A percentile compares a stretch with the other conserved stretches of the same genome.
Evolutionary conservation across 1,140 invertebrate species (phyloP).

Genomic region (Achatina immaculata): DNA sequence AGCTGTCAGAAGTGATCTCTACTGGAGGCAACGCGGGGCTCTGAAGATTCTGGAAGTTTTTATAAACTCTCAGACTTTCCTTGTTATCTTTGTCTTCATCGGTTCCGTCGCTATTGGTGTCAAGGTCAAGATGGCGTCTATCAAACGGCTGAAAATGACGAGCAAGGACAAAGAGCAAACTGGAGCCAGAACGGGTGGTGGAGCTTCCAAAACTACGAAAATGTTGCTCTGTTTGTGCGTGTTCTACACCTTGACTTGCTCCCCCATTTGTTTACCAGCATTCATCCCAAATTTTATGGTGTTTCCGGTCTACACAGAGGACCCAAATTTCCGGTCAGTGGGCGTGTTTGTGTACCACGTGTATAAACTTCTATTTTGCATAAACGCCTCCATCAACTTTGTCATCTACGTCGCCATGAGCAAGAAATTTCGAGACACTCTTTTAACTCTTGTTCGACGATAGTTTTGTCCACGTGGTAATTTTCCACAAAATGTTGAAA

Average conservation of each 20-base stretch:
- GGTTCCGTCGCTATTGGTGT: conserved; percentile 22
- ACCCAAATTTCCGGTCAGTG: not conserved
- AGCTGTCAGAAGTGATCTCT: not conserved
- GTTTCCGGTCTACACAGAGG: not conserved
- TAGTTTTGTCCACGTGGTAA: no score
- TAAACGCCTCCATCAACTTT: conserved; percentile 19
- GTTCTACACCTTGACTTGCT: conserved; percentile 11
- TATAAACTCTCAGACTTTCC: not conserved
- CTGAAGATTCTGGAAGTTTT: conserved; percentile 8
- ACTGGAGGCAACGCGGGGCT: not conserved
- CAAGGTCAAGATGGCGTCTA: conserved; percentile 9
- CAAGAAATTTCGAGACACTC: conserved; percentile 2
- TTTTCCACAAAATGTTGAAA: no score
- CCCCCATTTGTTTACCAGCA: not conserved
- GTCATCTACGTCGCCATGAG: conserved; percentile 14
- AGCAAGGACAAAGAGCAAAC: not conserved
- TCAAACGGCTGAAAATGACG: conserved; percentile 2
- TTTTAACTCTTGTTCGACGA: not conserved
- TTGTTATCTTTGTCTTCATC: not conserved
- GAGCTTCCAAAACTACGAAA: conserved; percentile 2
- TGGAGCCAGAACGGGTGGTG: not conserved
- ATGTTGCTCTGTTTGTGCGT: conserved; percentile 24
- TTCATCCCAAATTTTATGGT: conserved; percentile 16
- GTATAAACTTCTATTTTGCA: not conserved
- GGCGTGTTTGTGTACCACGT: conserved; percentile 18